phyloP scores from a whole-genome alignment of 2,888 invertebrate genomes.

The Drosophila emarginata region DNA sequence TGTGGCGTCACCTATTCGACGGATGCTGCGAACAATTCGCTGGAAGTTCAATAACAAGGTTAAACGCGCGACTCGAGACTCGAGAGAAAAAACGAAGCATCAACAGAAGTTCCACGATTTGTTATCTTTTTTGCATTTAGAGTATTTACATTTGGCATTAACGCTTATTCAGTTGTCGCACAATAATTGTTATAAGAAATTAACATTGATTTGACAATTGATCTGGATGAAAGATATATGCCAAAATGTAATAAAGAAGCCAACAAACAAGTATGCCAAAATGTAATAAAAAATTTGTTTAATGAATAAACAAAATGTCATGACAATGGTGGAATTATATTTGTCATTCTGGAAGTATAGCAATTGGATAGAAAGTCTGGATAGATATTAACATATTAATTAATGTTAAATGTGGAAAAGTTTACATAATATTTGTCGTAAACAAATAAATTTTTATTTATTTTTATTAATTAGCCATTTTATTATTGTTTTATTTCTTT shows the following conservation, averaged over 20 bases:
- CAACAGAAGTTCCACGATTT: conserved; percentile 35
- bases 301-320: too few species aligned
- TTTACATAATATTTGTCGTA: background rate
- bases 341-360: conserved; percentile 3
- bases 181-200: conserved; percentile 62
- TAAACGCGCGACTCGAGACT: conserved; percentile 32
- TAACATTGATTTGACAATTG: conserved; percentile 49
- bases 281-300: background rate
- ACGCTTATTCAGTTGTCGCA: conserved; percentile 29
- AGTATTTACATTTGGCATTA: conserved; percentile 37
- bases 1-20: conserved; percentile 41
- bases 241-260: conserved; percentile 33
- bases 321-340: background rate
- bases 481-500: background rate
- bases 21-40: conserved; percentile 42
- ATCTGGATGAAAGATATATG: conserved; percentile 27
- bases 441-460: background rate
- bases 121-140: background rate
- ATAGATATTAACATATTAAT: background rate
- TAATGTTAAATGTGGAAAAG: conserved; percentile 1
- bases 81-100: conserved; percentile 21
- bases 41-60: conserved; percentile 71
- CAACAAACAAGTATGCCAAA: conserved; percentile 9
- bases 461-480: background rate
- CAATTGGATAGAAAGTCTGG: background rate